A percentile compares a stretch with the other conserved stretches of the same genome.
Evolutionary conservation across 2,113 vertebrate genomes (phyloP).

Genomic region (Pontoporia blainvillei): DNA sequence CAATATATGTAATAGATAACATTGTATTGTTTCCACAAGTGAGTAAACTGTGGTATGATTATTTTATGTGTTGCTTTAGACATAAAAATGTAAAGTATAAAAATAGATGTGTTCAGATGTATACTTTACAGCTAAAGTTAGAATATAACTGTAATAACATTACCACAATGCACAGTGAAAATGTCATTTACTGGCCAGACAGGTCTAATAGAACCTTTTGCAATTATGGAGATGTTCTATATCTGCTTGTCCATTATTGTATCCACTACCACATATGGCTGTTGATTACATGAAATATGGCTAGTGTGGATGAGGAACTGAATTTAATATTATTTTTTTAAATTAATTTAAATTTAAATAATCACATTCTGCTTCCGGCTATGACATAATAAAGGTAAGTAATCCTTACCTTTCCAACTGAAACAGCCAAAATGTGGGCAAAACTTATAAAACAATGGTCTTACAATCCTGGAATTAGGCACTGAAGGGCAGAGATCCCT

Average conservation of each 20-base stretch:
- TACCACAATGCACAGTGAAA: background rate
- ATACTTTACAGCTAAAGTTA: background rate
- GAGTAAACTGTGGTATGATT: background rate
- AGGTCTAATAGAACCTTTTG: background rate
- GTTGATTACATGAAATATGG: background rate
- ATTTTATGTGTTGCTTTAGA: background rate
- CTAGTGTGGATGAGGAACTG: background rate
- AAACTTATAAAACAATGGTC: background rate
- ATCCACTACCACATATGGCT: background rate
- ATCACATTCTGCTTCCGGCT: background rate
- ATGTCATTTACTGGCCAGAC: background rate
- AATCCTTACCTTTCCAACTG: background rate
- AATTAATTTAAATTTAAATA: conserved; percentile 11
- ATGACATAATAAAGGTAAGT: background rate
- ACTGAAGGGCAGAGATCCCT: background rate
- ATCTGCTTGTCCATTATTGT: background rate
- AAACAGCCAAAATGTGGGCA: background rate
- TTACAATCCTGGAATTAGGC: background rate
- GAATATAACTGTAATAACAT: background rate
- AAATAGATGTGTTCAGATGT: background rate
- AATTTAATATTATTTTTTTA: conserved; percentile 8
- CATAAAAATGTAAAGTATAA: background rate
- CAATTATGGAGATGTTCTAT: background rate
- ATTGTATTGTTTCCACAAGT: background rate
- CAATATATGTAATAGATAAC: background rate